Evolutionary conservation across 2,888 invertebrate species (phyloP), one percentile per base, ranked within the genome.

Genomic region (Lissocephala sabroskyi): DNA sequence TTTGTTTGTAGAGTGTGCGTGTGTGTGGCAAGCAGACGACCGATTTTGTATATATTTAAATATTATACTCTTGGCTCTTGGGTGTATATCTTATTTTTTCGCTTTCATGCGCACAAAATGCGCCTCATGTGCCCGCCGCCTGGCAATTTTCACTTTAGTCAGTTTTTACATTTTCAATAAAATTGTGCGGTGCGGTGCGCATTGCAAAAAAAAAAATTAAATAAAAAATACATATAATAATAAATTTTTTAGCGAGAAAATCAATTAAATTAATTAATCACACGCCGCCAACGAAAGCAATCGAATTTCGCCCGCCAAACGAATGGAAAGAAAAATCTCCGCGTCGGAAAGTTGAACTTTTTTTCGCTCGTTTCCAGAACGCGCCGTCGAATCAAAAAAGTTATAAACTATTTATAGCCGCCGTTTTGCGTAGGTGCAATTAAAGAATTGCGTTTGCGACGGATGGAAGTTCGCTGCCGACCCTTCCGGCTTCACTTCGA

Each of bases 161-260:
- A 78, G 66, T 79, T 74, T 75, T 62, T 66, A 80, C 75, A 77
- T 80, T 79, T 79, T 73, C 80, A 64, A 62, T 73, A 67, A 81
- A 79, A 74, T 66, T 62, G 64, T 65, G 59, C 81, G 65, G 64
- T 65, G 59, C 81, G 65, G 59, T 59, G 61, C 65, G 79, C 65
- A 67, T 73, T 59, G 63, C 75, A 41, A 63, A 66, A 59, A 49
- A 52, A 56, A 41, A 40, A 33, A 46, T 32, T 45, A 40, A 49
- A 54, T 18, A 33, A 18, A 41, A 32, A 11, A 36, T 33, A 39
- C 40, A n/a, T n/a, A n/a, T n/a, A n/a, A n/a, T n/a, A n/a, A n/a
- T n/a, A n/a, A n/a, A n/a, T n/a, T n/a, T n/a, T n/a, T n/a, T n/a
- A n/a, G n/a, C n/a, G n/a, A 41, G 26, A 33, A 43, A 45, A 40